A percentile compares a stretch with the other conserved stretches of the same genome.
Conservation (phyloP, 2,888 invertebrate genomes). For the Pomacea canaliculata region DNA sequence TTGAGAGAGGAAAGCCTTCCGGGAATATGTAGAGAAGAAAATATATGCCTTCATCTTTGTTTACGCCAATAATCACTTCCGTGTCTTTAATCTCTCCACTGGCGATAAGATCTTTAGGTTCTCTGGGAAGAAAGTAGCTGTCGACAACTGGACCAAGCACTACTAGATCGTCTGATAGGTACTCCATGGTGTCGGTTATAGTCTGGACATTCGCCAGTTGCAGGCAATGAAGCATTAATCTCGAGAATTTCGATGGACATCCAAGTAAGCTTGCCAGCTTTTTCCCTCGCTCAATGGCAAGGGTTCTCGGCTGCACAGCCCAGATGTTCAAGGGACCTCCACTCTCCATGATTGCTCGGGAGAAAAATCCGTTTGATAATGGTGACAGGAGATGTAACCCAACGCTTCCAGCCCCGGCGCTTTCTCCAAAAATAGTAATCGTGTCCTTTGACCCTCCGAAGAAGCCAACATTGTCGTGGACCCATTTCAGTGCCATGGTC, state of each 20-base stretch:
- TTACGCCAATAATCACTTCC: conserved; percentile 92
- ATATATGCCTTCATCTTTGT: conserved; percentile 95
- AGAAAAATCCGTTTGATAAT: conserved; percentile 42
- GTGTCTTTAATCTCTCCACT: conserved; percentile 86
- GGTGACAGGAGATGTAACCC: conserved; percentile 55
- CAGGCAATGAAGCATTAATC: conserved; percentile 39
- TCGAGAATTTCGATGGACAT: conserved; percentile 29
- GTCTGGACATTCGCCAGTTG: conserved; percentile 27
- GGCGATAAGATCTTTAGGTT: conserved; percentile 86
- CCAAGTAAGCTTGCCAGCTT: conserved; percentile 21
- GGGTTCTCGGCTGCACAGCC: conserved; percentile 36
- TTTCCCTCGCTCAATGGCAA: neutral
- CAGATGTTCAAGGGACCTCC: conserved; percentile 43
- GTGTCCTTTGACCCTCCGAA: conserved; percentile 51
- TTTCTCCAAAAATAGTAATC: conserved; percentile 60
- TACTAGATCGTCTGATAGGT: conserved; percentile 64
- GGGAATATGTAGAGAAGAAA: conserved; percentile 93
- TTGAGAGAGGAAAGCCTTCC: conserved; percentile 70
- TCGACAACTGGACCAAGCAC: conserved; percentile 93
- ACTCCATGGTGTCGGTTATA: conserved; percentile 36
- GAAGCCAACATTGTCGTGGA: conserved; percentile 84
- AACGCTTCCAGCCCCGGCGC: conserved; percentile 51
- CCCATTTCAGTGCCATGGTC: conserved; percentile 89
- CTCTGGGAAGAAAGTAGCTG: conserved; percentile 87
- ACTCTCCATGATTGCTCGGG: conserved; percentile 55